Conservation (phyloP, 2,113 vertebrate species). For the Oceanodroma tethys region DNA sequence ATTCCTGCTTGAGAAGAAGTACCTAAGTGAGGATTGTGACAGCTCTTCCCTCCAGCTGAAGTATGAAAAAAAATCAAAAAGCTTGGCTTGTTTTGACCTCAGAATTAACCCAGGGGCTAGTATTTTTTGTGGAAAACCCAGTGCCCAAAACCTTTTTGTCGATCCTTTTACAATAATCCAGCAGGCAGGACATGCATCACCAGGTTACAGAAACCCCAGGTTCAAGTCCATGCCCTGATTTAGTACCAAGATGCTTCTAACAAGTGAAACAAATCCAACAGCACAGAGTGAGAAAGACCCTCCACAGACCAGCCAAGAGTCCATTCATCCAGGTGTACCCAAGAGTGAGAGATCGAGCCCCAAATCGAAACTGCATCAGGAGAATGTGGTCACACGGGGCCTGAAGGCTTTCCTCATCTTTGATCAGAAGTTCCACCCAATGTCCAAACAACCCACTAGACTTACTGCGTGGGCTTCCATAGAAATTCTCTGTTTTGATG, state of each 20-base stretch:
- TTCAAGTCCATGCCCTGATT: neutral
- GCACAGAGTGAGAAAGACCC: neutral
- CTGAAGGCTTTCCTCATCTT: neutral
- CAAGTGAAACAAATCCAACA: neutral
- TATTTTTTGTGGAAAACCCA: neutral
- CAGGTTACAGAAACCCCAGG: neutral
- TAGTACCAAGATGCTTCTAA: neutral
- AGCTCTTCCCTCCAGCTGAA: neutral
- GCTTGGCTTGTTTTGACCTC: neutral
- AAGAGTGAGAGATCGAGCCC: neutral
- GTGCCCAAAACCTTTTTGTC: neutral
- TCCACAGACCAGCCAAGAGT: neutral
- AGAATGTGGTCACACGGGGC: rapidly evolving
- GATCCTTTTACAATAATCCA: neutral
- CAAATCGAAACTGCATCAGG: neutral
- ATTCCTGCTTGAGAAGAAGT: neutral
- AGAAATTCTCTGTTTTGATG: neutral
- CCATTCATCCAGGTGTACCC: neutral
- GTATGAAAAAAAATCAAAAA: neutral
- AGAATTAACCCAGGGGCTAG: neutral
- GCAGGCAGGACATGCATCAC: neutral
- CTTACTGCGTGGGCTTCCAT: neutral
- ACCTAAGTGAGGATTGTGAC: neutral
- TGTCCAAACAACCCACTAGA: rapidly evolving
- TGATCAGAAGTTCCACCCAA: neutral